A percentile compares a stretch with the other conserved stretches of the same genome.
Evolutionary conservation across 2,888 invertebrate genomes (phyloP).

Genomic region (Eristalis pertinax): DNA sequence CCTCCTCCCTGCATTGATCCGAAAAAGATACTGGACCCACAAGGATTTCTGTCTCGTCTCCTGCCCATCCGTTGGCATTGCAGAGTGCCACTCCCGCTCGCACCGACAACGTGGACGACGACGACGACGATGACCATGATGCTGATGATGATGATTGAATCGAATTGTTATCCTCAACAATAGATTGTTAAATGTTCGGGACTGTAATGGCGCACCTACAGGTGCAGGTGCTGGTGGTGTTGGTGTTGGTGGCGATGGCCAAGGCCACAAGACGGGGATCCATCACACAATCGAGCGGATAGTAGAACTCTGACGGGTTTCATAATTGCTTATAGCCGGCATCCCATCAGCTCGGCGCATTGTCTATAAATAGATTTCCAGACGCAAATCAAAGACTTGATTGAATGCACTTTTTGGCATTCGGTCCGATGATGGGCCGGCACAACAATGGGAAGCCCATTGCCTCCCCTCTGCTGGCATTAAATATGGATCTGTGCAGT

Average conservation of each 20-base stretch:
- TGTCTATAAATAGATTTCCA: constrained; percentile 48
- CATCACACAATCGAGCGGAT: too few species aligned
- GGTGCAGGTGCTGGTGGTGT: constrained; percentile 21
- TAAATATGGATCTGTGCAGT: constrained; percentile 27
- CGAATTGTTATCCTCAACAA: constrained; percentile 68
- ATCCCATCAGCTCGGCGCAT: background rate
- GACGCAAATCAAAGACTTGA: constrained; percentile 35
- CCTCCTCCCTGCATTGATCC: too few species aligned
- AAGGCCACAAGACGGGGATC: constrained; percentile 16
- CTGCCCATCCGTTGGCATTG: too few species aligned
- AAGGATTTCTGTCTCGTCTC: too few species aligned
- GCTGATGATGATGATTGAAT: constrained; percentile 62
- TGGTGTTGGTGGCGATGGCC: background rate
- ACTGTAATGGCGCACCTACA: constrained; percentile 46
- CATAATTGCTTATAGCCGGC: constrained; percentile 36
- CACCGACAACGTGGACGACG: background rate
- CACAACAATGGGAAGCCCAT: constrained; percentile 1
- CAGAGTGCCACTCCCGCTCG: too few species aligned
- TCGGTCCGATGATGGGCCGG: background rate
- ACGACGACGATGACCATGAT: constrained; percentile 8
- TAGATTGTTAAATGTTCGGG: constrained; percentile 56
- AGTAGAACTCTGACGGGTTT: constrained; percentile 10
- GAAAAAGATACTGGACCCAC: too few species aligned
- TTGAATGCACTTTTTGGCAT: constrained; percentile 39
- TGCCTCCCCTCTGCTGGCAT: constrained; percentile 9